Percentiles rank a stretch among this genome's conserved stretches.
Evolutionary conservation across 1,140 invertebrate genomes (phyloP).

Genomic region (Microplitis demolitor): DNA sequence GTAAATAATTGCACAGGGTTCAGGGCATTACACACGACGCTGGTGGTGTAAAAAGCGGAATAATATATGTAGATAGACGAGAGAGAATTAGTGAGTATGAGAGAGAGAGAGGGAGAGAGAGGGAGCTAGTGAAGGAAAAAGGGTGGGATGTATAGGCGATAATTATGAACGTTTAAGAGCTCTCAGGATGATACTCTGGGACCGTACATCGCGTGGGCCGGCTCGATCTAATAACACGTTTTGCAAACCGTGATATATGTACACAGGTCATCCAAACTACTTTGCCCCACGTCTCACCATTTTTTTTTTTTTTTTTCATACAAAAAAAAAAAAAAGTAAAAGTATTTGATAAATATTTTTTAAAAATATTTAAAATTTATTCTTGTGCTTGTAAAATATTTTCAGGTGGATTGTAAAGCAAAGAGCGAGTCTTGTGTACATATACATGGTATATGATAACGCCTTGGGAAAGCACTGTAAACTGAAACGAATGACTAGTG

Average conservation of each 20-base stretch:
- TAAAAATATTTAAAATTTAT: too few relatives aligned
- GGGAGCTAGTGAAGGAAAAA: conserved; percentile 24
- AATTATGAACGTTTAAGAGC: conserved; percentile 52
- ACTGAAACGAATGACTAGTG: conserved; percentile 29
- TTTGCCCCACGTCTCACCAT: too few relatives aligned
- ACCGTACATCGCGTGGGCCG: conserved; percentile 42
- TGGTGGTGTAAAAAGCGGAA: background rate
- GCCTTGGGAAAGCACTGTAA: conserved; percentile 30
- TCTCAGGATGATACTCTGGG: conserved; percentile 13
- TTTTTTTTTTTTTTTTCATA: too few relatives aligned
- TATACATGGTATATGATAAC: conserved; percentile 21
- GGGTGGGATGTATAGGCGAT: conserved; percentile 44
- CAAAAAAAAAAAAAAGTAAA: too few relatives aligned
- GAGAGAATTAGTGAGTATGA: conserved; percentile 26
- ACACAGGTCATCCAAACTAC: background rate
- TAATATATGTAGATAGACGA: conserved; percentile 12
- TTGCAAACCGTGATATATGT: conserved; percentile 32
- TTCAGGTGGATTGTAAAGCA: background rate
- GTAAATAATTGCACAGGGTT: conserved; percentile 45
- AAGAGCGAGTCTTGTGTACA: background rate
- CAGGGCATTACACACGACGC: conserved; percentile 27
- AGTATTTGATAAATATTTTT: too few relatives aligned
- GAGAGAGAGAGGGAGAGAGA: conserved; percentile 2
- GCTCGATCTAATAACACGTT: conserved; percentile 53
- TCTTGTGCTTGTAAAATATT: too few relatives aligned